Evolutionary conservation across 2,888 invertebrate species (phyloP).

Genomic region (Pyralis farinalis): DNA sequence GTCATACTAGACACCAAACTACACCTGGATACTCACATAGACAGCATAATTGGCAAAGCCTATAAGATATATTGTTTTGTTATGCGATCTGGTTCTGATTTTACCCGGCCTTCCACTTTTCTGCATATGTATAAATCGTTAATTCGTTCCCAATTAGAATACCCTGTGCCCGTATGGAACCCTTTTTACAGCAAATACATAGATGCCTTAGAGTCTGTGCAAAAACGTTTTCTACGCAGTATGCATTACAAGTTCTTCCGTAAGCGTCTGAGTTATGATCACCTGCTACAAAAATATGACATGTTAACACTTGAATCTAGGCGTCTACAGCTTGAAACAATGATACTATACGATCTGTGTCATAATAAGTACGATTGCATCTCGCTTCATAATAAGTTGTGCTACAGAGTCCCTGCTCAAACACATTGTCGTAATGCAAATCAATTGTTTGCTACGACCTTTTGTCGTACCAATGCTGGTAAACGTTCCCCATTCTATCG

Average conservation of each 20-base stretch:
- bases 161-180: conserved; percentile 11
- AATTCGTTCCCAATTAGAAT: conserved; percentile 16
- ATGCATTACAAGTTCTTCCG: conserved; percentile 4
- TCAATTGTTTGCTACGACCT: conserved; percentile 4
- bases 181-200: conserved; percentile 12
- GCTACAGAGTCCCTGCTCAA: conserved; percentile 2
- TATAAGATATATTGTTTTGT: conserved; percentile 18
- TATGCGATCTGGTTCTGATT: conserved; percentile 10
- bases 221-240: conserved; percentile 7
- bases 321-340: conserved; percentile 2
- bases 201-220: conserved; percentile 8
- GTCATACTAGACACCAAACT: conserved; percentile 15
- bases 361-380: conserved; percentile 4
- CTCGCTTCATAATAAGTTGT: conserved; percentile 3
- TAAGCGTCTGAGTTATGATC: not conserved
- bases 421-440: not conserved
- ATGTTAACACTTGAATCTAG: conserved; percentile 2
- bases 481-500: conserved; percentile 1
- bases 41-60: conserved; percentile 14
- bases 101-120: conserved; percentile 10
- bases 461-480: conserved; percentile 7
- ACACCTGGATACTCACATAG: conserved; percentile 11
- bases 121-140: conserved; percentile 12
- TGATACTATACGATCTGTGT: not conserved
- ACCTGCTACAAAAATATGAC: conserved; percentile 4